Evolutionary conservation across 2,888 invertebrate species (phyloP).

Genomic region (Acanthopleura granulata): DNA sequence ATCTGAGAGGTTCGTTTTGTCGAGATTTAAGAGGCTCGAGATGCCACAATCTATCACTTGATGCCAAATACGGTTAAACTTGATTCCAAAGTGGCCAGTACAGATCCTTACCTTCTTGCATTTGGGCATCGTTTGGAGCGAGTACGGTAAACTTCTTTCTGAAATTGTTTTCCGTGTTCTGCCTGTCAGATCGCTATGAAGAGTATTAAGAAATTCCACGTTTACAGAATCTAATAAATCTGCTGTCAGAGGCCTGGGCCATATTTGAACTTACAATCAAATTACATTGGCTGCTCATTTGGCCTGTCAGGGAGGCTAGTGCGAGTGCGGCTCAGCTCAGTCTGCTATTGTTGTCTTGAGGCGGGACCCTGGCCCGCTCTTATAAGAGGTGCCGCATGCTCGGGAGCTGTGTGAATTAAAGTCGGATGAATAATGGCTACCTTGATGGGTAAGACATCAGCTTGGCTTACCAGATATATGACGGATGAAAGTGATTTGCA

Average conservation of each 20-base stretch:
- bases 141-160: neutral
- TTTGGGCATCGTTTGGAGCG: no score
- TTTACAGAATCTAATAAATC: conserved; percentile 5
- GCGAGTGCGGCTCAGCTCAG: neutral
- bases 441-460: no score
- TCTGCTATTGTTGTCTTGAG: neutral
- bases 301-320: neutral
- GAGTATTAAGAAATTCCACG: neutral
- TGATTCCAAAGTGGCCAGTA: no score
- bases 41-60: no score
- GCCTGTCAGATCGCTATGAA: neutral
- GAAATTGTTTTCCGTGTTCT: neutral
- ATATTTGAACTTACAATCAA: conserved; percentile 12
- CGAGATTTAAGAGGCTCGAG: no score
- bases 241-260: neutral
- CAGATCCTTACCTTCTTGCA: no score
- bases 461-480: neutral
- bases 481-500: conserved; percentile 2
- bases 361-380: no score
- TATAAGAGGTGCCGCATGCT: no score
- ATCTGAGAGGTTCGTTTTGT: no score
- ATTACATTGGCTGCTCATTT: neutral
- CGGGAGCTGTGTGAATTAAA: no score
- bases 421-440: no score
- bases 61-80: no score